Conservation (phyloP, 2,113 vertebrate genomes). For the Tyrannus savana region DNA sequence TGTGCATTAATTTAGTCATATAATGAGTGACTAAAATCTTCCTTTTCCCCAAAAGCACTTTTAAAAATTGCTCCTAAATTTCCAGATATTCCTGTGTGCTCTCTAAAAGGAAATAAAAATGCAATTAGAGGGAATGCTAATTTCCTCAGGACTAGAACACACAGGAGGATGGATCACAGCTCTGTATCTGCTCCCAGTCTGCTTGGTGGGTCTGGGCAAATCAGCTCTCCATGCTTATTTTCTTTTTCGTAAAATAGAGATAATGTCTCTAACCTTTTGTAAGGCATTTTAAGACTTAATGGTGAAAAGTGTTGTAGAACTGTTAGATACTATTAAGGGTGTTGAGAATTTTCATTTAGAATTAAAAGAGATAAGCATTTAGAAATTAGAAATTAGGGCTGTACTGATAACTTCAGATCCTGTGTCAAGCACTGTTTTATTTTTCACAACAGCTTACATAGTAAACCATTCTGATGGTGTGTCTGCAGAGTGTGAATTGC, state of each 20-base stretch:
- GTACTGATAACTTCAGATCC: not conserved
- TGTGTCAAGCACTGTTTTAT: not conserved
- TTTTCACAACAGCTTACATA: not conserved
- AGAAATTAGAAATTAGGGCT: not conserved
- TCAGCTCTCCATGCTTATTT: not conserved
- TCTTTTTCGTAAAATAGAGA: not conserved
- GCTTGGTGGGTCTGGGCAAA: not conserved
- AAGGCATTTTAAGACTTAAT: not conserved
- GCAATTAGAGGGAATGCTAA: constrained; percentile 4
- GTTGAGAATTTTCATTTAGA: not conserved
- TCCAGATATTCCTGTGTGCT: constrained; percentile 56
- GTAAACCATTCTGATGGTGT: not conserved
- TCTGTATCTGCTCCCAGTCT: not conserved
- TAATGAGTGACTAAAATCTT: constrained; percentile 63
- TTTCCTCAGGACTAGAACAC: constrained; percentile 19
- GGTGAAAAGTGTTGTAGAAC: not conserved
- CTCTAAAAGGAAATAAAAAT: constrained; percentile 50
- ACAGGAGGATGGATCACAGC: not conserved
- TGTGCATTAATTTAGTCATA: constrained; percentile 32
- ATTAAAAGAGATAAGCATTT: not conserved
- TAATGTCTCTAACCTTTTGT: not conserved
- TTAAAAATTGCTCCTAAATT: constrained; percentile 49
- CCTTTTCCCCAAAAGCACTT: constrained; percentile 60
- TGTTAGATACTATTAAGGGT: not conserved
- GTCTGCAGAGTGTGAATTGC: not conserved